These are phyloP conservation scores for Pseudolaguvia tuberculata DNA, from an alignment of 2,113 vertebrate species.

Conservation along the genomic window DNA sequence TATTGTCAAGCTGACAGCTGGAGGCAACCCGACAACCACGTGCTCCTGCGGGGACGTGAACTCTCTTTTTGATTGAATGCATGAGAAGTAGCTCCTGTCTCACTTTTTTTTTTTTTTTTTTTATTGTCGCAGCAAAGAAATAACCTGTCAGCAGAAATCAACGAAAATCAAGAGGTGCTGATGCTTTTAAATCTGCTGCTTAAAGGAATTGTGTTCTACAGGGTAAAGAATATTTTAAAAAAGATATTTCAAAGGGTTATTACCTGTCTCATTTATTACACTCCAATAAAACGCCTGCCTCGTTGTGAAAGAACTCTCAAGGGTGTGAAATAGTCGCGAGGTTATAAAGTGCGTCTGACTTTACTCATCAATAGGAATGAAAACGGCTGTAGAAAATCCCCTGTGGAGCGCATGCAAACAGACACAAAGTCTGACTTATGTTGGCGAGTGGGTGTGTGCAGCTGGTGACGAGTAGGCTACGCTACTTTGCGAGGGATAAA, in stretches of 20 bases:
- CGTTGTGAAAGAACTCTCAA: constrained; percentile 9
- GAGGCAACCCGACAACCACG: constrained; percentile 42
- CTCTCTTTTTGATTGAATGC: constrained; percentile 36
- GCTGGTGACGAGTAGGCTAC: constrained; percentile 58
- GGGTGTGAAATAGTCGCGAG: constrained; percentile 17
- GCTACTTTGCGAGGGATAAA: constrained; percentile 59
- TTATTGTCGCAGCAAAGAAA: constrained; percentile 26
- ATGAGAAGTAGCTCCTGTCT: constrained; percentile 24
- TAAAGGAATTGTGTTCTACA: constrained; percentile 16
- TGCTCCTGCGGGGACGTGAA: constrained; percentile 34
- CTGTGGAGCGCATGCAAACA: constrained; percentile 37
- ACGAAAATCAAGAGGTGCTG: constrained; percentile 8
- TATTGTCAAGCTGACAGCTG: constrained; percentile 43
- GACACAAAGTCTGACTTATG: constrained; percentile 59
- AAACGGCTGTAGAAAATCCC: constrained; percentile 34
- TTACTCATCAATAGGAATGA: constrained; percentile 31
- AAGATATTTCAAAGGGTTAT: neutral
- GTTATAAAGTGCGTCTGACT: constrained; percentile 29
- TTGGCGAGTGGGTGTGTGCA: constrained; percentile 58
- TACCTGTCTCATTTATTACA: neutral
- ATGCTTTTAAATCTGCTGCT: constrained; percentile 24
- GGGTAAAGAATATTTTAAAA: neutral
- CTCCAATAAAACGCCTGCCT: neutral
- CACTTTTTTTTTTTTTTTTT: neutral
- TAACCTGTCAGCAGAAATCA: constrained; percentile 4